Evolutionary conservation across 2,888 invertebrate species (phyloP).

Genomic region (Biston stratarius): DNA sequence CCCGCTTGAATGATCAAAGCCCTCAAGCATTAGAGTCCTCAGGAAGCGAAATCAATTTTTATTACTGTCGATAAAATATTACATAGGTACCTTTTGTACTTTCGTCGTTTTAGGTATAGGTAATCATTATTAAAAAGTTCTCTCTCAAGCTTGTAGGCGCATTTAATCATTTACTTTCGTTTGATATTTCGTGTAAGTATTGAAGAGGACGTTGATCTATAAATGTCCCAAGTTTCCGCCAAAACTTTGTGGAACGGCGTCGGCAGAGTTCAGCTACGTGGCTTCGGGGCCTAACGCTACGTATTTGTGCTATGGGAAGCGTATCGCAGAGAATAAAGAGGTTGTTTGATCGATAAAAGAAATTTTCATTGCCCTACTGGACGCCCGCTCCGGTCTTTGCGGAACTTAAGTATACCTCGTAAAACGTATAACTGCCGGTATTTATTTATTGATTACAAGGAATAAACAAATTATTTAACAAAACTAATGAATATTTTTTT

Average conservation of each 20-base stretch:
- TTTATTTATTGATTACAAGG: constrained; percentile 2
- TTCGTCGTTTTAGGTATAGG: too few species aligned
- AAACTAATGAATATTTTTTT: neutral
- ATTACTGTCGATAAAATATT: neutral
- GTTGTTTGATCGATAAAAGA: constrained; percentile 45
- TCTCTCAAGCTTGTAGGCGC: neutral
- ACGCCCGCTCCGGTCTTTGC: constrained; percentile 33
- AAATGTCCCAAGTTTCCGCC: constrained; percentile 9
- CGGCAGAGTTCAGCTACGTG: constrained; percentile 13
- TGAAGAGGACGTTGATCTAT: neutral
- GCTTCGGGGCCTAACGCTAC: constrained; percentile 31
- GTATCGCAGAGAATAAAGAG: constrained; percentile 36
- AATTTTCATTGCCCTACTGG: constrained; percentile 46
- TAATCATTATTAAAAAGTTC: too few species aligned
- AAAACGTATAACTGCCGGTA: constrained; percentile 40
- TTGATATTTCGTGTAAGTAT: neutral
- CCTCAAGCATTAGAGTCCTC: too few species aligned
- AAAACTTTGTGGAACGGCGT: constrained; percentile 7
- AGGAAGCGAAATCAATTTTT: constrained; percentile 2
- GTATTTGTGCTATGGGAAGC: constrained; percentile 40
- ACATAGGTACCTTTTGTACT: neutral
- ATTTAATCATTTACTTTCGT: neutral
- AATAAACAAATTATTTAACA: neutral
- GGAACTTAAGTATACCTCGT: constrained; percentile 39
- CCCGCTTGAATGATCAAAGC: neutral